Evolutionary conservation across 2,113 vertebrate genomes (phyloP).

Genomic region (Crotalus helleri): DNA sequence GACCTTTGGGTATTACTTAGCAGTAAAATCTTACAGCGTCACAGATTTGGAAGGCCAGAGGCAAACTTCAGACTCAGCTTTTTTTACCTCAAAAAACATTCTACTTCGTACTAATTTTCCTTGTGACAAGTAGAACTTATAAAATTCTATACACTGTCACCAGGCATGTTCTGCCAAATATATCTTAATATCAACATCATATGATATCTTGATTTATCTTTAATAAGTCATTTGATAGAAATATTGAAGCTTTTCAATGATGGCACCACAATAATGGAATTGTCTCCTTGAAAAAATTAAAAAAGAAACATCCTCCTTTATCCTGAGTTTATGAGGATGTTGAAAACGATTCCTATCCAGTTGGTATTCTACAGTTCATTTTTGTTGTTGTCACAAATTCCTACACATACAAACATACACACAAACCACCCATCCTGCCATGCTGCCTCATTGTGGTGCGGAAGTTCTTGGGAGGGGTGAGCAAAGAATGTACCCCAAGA

Average conservation of each 20-base stretch:
- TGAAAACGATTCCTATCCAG: not conserved
- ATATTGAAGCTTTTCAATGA: not conserved
- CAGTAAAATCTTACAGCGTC: not conserved
- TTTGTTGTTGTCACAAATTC: not conserved
- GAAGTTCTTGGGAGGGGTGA: not conserved
- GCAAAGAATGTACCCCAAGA: not conserved
- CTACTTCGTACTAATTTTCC: not conserved
- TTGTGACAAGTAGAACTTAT: not conserved
- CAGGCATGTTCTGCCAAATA: not conserved
- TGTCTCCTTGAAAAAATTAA: not conserved
- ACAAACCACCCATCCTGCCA: not conserved
- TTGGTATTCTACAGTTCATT: not conserved
- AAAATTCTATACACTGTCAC: not conserved
- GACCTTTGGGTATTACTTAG: not conserved
- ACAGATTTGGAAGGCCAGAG: not conserved
- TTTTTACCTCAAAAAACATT: not conserved
- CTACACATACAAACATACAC: not conserved
- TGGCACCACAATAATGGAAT: not conserved
- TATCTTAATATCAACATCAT: not conserved
- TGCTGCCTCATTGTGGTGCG: not conserved
- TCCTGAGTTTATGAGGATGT: not conserved
- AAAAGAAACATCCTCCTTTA: not conserved
- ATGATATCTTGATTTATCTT: not conserved
- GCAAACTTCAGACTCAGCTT: not conserved
- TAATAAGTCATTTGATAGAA: not conserved